Conservation (phyloP, 2,113 vertebrate genomes). For the Pseudorasbora parva region DNA sequence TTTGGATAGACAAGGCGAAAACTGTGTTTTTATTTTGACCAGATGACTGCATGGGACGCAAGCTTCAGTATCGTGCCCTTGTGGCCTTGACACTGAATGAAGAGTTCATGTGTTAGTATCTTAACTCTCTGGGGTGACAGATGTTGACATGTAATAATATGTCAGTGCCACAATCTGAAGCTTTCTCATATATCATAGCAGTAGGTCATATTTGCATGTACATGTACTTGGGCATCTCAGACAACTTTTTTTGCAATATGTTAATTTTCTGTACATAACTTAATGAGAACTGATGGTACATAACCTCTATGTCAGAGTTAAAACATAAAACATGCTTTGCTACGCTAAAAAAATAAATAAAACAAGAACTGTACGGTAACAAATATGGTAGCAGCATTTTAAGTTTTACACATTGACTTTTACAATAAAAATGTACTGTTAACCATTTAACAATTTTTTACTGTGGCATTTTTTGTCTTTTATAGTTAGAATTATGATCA, state of each 20-base stretch:
- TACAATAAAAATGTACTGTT: too few species aligned
- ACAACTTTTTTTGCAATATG: not conserved
- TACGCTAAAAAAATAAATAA: too few species aligned
- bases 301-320: too few species aligned
- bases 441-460: too few species aligned
- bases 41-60: not conserved
- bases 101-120: not conserved
- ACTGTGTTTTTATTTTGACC: not conserved
- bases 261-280: not conserved
- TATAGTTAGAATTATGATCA: too few species aligned
- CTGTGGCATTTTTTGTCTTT: too few species aligned
- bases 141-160: not conserved
- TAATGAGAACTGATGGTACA: too few species aligned
- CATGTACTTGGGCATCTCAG: not conserved
- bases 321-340: too few species aligned
- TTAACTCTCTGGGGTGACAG: not conserved
- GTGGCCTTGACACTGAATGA: conserved; percentile 1
- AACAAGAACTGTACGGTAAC: too few species aligned
- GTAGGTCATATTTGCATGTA: not conserved
- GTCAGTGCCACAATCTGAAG: not conserved
- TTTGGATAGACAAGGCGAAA: not conserved
- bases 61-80: not conserved
- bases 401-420: too few species aligned
- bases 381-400: too few species aligned
- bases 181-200: not conserved